A percentile compares a stretch with the other conserved stretches of the same genome.
These are phyloP conservation scores for Argopecten irradians DNA, from an alignment of 1,140 invertebrate genomes.

Conservation along the genomic window DNA sequence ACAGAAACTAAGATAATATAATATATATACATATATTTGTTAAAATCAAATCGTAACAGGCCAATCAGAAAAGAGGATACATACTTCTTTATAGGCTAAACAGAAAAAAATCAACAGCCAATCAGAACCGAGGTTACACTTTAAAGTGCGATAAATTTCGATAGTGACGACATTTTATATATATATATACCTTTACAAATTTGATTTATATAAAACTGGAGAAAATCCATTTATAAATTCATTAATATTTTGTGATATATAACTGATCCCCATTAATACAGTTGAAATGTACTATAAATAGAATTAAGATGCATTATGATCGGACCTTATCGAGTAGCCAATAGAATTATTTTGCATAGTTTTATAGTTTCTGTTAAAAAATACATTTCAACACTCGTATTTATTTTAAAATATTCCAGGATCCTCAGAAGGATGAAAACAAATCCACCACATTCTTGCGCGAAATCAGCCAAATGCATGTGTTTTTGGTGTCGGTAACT, in stretches of 20 bases:
- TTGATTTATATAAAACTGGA: no score
- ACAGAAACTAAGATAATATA: background rate
- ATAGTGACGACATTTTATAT: background rate
- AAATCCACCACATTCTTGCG: no score
- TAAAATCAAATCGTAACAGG: constrained; percentile 10
- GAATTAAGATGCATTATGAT: no score
- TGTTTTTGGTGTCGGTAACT: no score
- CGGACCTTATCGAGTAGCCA: background rate
- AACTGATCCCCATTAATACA: no score
- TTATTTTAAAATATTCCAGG: no score
- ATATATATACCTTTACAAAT: no score
- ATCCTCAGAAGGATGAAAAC: no score
- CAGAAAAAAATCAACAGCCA: constrained; percentile 15
- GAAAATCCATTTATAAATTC: no score
- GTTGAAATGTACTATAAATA: no score
- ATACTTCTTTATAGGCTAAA: constrained; percentile 23
- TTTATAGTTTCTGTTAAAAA: background rate
- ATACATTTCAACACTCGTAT: background rate
- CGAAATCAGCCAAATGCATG: no score
- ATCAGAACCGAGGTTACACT: constrained; percentile 9
- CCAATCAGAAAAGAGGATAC: constrained; percentile 21
- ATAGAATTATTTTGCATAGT: background rate
- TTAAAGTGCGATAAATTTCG: background rate
- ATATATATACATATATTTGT: background rate
- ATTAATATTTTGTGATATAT: no score